Percentiles rank a stretch among this genome's conserved stretches.
phyloP scores from a whole-genome alignment of 2,797 vertebrate genomes.

The Stomatorhinus walkeri region DNA sequence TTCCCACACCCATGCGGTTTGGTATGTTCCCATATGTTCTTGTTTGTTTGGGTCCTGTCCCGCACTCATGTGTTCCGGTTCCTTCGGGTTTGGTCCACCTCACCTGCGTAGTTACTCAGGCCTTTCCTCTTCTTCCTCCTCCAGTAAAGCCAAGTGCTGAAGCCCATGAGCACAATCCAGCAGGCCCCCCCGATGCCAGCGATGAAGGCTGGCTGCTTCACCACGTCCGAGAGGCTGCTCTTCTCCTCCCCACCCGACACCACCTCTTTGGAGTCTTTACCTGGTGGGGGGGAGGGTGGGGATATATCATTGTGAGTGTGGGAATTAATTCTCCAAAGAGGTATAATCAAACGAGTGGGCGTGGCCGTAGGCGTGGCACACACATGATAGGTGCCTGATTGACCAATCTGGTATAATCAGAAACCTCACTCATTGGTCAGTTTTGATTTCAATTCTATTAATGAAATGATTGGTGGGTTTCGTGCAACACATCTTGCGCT shows the following conservation, averaged over 20 bases:
- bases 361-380: too few relatives aligned
- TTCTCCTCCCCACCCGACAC: conserved; percentile 76
- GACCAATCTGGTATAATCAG: not conserved
- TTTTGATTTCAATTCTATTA: not conserved
- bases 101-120: conserved; percentile 94
- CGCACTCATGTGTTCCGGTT: not conserved
- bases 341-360: not conserved
- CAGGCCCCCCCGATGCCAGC: conserved; percentile 90
- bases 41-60: not conserved
- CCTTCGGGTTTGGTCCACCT: conserved; percentile 30
- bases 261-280: conserved; percentile 74
- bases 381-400: not conserved
- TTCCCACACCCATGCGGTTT: not conserved
- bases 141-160: conserved; percentile 96
- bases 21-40: not conserved
- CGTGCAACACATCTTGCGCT: not conserved
- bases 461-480: not conserved
- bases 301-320: not conserved
- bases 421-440: not conserved
- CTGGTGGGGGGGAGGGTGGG: conserved; percentile 40
- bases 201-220: conserved; percentile 94
- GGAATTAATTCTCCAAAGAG: not conserved
- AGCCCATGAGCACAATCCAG: conserved; percentile 96
- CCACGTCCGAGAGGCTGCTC: conserved; percentile 91
- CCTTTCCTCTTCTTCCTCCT: conserved; percentile 96